Conservation (phyloP, 2,888 invertebrate genomes). For the Lysandra bellargus region DNA sequence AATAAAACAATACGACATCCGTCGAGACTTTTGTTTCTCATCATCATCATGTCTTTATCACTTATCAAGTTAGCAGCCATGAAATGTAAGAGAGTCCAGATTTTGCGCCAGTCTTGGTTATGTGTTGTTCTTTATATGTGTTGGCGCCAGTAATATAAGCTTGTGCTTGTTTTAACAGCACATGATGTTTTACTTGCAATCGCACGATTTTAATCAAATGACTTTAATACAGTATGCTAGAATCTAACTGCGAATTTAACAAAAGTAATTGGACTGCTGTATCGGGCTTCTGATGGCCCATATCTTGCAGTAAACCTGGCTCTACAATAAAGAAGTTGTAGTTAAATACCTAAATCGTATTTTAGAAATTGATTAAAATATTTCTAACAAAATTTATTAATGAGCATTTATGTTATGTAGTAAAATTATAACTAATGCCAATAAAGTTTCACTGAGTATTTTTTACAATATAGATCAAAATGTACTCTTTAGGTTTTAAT, state of each 20-base stretch:
- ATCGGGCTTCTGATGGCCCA: background rate
- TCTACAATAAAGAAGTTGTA: background rate
- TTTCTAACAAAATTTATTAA: too few relatives aligned
- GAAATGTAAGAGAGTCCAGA: too few relatives aligned
- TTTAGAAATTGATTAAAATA: too few relatives aligned
- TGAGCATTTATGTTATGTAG: too few relatives aligned
- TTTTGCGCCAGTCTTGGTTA: too few relatives aligned
- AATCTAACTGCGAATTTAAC: too few relatives aligned
- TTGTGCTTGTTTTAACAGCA: too few relatives aligned
- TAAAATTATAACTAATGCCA: too few relatives aligned
- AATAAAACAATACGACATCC: constrained; percentile 32
- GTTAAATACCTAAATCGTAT: background rate
- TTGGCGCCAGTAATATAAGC: too few relatives aligned
- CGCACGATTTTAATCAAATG: background rate
- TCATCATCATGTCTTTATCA: background rate
- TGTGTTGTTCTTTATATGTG: too few relatives aligned
- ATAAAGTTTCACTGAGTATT: too few relatives aligned
- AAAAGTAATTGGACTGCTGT: too few relatives aligned
- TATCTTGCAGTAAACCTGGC: background rate
- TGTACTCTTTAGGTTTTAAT: background rate
- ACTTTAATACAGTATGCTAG: background rate
- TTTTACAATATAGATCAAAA: background rate
- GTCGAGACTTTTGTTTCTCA: constrained; percentile 32
- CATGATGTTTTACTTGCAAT: background rate
- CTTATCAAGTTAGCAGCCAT: background rate